Evolutionary conservation across 2,888 invertebrate genomes (phyloP).

Genomic region (Brenthis ino): DNA sequence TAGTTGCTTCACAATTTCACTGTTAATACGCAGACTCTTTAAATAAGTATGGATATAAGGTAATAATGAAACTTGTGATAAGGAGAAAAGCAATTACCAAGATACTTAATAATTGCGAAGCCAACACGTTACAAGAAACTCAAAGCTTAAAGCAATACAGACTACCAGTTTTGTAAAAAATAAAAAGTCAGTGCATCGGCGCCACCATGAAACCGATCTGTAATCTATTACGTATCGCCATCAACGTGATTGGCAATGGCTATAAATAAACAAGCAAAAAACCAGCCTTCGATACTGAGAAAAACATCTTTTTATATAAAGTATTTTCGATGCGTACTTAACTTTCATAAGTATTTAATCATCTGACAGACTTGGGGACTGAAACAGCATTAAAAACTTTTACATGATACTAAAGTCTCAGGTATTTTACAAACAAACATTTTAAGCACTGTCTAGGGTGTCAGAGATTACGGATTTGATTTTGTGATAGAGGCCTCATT

Average conservation of each 20-base stretch:
- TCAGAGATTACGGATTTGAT: no score
- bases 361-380: no score
- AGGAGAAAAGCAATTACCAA: conserved; percentile 23
- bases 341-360: conserved; percentile 4
- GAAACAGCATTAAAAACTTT: no score
- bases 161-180: conserved; percentile 23
- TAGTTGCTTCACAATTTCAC: conserved; percentile 8
- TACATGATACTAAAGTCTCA: no score
- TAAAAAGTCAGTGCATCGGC: conserved; percentile 22
- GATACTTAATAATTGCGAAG: conserved; percentile 18
- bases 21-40: neutral
- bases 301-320: conserved; percentile 6
- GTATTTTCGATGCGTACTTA: conserved; percentile 9
- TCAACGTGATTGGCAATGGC: conserved; percentile 29
- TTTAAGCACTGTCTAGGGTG: no score
- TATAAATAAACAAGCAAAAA: conserved; percentile 25
- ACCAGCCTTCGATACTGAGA: conserved; percentile 9
- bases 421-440: no score
- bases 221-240: conserved; percentile 30
- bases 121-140: conserved; percentile 8
- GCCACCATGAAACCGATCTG: conserved; percentile 31
- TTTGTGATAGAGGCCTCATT: no score
- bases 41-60: conserved; percentile 9
- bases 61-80: conserved; percentile 13
- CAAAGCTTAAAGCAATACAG: conserved; percentile 13